Percentiles rank a stretch among this genome's conserved stretches.
phyloP scores from a whole-genome alignment of 1,140 invertebrate genomes.

The Anoplolepis gracilipes region DNA sequence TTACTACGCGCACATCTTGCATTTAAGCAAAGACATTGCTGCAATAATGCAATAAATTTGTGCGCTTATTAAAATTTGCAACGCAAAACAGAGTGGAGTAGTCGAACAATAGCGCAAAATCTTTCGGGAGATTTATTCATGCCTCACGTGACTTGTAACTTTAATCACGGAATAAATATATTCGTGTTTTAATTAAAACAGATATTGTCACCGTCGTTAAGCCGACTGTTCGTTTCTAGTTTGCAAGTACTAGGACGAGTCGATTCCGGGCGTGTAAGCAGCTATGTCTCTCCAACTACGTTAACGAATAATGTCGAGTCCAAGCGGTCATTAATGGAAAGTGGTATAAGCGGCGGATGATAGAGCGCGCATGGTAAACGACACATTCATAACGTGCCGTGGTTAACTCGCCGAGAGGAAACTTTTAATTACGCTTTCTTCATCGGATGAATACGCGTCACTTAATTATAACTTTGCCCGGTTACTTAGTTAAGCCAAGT shows the following conservation, averaged over 20 bases:
- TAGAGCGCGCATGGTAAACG: slow-evolving; percentile 53
- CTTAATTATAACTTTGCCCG: slow-evolving; percentile 66
- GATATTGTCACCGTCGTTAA: slow-evolving; percentile 46
- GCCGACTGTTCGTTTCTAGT: slow-evolving; percentile 39
- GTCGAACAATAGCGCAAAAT: background rate
- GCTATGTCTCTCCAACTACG: slow-evolving; percentile 47
- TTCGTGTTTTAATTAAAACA: slow-evolving; percentile 38
- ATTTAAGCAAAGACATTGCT: background rate
- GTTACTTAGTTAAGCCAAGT: slow-evolving; percentile 53
- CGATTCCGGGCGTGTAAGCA: slow-evolving; percentile 40
- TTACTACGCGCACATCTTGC: background rate
- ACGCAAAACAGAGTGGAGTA: background rate
- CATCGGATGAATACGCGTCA: slow-evolving; percentile 17
- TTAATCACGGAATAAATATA: background rate
- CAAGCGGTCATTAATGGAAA: slow-evolving; percentile 65
- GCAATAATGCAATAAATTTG: slow-evolving; percentile 5
- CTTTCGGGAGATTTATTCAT: background rate
- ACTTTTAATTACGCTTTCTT: slow-evolving; percentile 72
- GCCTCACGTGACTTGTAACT: slow-evolving; percentile 9
- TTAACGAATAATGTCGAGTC: slow-evolving; percentile 63
- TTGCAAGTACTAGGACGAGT: slow-evolving; percentile 19
- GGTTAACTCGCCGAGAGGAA: slow-evolving; percentile 27
- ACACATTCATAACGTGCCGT: slow-evolving; percentile 64
- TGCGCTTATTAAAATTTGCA: background rate
- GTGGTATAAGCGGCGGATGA: slow-evolving; percentile 47